Evolutionary conservation across 1,140 invertebrate species (phyloP).

Genomic region (Melitaea cinxia): DNA sequence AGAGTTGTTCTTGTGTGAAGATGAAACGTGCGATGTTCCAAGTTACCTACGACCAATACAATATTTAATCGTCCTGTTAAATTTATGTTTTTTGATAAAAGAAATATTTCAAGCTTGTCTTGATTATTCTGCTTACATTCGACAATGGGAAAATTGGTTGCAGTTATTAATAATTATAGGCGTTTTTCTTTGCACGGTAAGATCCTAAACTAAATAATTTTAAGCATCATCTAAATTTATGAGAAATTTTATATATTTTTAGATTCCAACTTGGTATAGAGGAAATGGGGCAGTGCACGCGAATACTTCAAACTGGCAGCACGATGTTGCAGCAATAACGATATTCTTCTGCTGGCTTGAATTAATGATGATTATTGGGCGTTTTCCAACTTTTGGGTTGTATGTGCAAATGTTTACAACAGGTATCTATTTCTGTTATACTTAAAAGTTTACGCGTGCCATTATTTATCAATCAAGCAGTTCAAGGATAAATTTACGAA

Average conservation of each 20-base stretch:
- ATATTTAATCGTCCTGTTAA: slow-evolving; percentile 84
- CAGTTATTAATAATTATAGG: slow-evolving; percentile 89
- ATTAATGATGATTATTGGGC: slow-evolving; percentile 91
- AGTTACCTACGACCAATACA: slow-evolving; percentile 81
- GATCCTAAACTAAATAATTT: slow-evolving; percentile 29
- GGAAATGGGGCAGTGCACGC: slow-evolving; percentile 55
- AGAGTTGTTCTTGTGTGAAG: slow-evolving; percentile 71
- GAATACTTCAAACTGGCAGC: slow-evolving; percentile 85
- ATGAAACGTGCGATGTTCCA: slow-evolving; percentile 75
- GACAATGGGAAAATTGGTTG: slow-evolving; percentile 92
- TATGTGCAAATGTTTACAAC: slow-evolving; percentile 94
- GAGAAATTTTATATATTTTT: slow-evolving; percentile 28
- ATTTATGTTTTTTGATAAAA: slow-evolving; percentile 84
- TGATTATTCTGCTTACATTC: slow-evolving; percentile 86
- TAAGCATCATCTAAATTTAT: neutral
- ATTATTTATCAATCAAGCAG: no score
- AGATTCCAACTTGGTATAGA: slow-evolving; percentile 70
- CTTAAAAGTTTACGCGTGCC: no score
- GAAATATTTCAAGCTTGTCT: slow-evolving; percentile 88
- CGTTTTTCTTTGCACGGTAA: slow-evolving; percentile 84
- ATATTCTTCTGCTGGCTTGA: slow-evolving; percentile 91
- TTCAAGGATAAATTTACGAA: neutral
- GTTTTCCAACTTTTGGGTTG: slow-evolving; percentile 92
- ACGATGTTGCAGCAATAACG: slow-evolving; percentile 89
- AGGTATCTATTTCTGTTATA: slow-evolving; percentile 55